Evolutionary conservation across 2,888 invertebrate species (phyloP).

Genomic region (Marronus borbonicus): DNA sequence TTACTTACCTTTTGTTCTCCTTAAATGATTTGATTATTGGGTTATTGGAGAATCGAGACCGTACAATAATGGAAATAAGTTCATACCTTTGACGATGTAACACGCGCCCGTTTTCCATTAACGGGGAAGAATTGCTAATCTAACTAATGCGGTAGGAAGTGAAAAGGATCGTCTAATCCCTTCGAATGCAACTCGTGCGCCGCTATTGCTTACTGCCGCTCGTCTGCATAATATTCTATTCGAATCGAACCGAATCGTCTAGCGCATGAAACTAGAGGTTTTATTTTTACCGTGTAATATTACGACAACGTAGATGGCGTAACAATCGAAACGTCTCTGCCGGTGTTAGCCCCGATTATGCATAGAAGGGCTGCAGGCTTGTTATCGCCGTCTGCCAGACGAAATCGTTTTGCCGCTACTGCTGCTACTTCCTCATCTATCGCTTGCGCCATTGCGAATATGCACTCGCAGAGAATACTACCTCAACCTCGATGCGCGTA

Average conservation of each 20-base stretch:
- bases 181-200: not conserved
- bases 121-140: too few species aligned
- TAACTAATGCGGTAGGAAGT: too few species aligned
- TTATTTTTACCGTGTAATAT: constrained; percentile 10
- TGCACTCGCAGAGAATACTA: not conserved
- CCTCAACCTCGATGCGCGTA: not conserved
- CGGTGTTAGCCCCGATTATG: constrained; percentile 18
- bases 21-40: too few species aligned
- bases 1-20: too few species aligned
- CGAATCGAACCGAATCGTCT: not conserved
- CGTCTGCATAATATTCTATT: not conserved
- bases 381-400: constrained; percentile 21
- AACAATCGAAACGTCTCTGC: constrained; percentile 26
- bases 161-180: not conserved
- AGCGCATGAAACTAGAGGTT: not conserved
- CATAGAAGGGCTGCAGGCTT: not conserved
- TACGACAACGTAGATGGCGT: constrained; percentile 22
- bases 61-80: too few species aligned
- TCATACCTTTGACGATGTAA: too few species aligned
- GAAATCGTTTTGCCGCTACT: not conserved
- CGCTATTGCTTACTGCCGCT: too few species aligned
- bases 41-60: too few species aligned
- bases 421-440: constrained; percentile 1
- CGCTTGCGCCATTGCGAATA: not conserved
- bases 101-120: too few species aligned